phyloP scores from a whole-genome alignment of 2,797 vertebrate genomes.

The Lindbergichthys nudifrons region DNA sequence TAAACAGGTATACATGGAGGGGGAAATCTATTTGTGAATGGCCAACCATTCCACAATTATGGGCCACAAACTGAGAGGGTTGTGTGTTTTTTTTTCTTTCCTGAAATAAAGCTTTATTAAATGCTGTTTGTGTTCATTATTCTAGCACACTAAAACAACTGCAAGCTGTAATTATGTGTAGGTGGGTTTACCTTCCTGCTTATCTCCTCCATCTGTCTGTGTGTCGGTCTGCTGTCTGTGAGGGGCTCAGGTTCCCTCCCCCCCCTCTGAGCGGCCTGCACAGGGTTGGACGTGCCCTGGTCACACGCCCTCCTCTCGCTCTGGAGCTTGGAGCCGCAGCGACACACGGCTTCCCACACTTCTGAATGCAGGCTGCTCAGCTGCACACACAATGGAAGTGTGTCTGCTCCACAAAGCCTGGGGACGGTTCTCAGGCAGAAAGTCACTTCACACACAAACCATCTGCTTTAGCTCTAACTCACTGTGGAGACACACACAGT shows the following conservation, averaged over 20 bases:
- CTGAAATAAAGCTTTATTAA: background rate
- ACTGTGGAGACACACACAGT: slow-evolving; percentile 23
- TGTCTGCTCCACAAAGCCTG: slow-evolving; percentile 76
- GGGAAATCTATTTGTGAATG: too few relatives aligned
- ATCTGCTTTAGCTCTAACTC: slow-evolving; percentile 67
- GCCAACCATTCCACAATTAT: too few relatives aligned
- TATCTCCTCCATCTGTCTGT: slow-evolving; percentile 59
- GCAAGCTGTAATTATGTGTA: slow-evolving; percentile 22
- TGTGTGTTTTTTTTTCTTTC: background rate
- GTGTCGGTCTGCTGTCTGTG: slow-evolving; percentile 38
- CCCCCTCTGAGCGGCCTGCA: slow-evolving; percentile 50
- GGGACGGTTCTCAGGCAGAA: slow-evolving; percentile 64
- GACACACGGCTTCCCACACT: slow-evolving; percentile 86
- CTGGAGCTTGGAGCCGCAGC: slow-evolving; percentile 75
- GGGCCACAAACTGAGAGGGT: background rate
- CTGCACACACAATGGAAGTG: slow-evolving; percentile 80
- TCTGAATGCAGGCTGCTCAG: slow-evolving; percentile 75
- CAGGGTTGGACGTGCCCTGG: slow-evolving; percentile 64
- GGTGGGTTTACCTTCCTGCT: slow-evolving; percentile 38
- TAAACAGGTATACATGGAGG: too few relatives aligned
- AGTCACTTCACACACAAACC: slow-evolving; percentile 59
- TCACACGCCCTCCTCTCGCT: slow-evolving; percentile 72
- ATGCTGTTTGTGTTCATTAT: background rate
- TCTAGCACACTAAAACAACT: background rate
- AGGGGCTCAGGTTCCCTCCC: slow-evolving; percentile 53